Conservation (phyloP, 2,797 vertebrate genomes). For the Micropoecilia bifurca region DNA sequence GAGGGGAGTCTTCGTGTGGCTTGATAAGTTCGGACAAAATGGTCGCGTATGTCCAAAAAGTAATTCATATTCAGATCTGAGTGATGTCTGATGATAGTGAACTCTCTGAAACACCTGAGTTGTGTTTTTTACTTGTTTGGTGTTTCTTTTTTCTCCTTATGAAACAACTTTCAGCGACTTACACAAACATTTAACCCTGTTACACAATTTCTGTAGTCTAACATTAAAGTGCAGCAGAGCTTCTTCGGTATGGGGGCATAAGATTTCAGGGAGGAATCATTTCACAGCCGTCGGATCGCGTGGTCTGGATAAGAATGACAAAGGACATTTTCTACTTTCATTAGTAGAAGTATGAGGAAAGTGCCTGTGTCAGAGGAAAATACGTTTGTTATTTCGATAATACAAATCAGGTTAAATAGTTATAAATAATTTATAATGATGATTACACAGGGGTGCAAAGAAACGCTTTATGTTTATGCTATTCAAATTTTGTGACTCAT, state of each 20-base stretch:
- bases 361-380: background rate
- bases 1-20: background rate
- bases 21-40: conserved; percentile 7
- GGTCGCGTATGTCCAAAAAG: background rate
- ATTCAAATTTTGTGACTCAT: background rate
- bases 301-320: background rate
- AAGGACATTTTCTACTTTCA: background rate
- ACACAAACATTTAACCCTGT: conserved; percentile 17
- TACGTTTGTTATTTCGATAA: background rate
- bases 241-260: conserved; percentile 2
- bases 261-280: conserved; percentile 3
- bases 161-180: conserved; percentile 26
- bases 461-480: background rate
- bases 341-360: background rate
- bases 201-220: background rate
- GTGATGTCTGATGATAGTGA: background rate
- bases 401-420: background rate
- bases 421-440: background rate
- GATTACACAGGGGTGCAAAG: background rate
- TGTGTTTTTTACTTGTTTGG: background rate
- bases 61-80: background rate
- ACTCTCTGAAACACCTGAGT: background rate
- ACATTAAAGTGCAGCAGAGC: background rate
- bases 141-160: conserved; percentile 4
- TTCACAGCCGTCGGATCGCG: background rate